Evolutionary conservation across 2,888 invertebrate genomes (phyloP).

Genomic region (Caenorhabditis virilis): DNA sequence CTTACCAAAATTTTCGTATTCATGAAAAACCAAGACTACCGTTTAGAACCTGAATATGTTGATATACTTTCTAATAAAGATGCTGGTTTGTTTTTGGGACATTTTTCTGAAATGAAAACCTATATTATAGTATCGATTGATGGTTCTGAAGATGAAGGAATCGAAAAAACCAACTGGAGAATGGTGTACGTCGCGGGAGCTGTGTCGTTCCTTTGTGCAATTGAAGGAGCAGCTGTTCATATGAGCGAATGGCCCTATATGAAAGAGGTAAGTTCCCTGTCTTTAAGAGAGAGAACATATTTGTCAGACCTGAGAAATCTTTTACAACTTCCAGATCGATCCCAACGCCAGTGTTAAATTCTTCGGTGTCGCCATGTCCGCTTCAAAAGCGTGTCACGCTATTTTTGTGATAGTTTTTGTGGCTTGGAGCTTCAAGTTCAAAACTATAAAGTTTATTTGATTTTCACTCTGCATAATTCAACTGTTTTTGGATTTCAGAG

Average conservation of each 20-base stretch:
- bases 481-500: constrained; percentile 21
- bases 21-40: too few species aligned
- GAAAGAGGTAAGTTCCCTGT: constrained; percentile 37
- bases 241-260: constrained; percentile 53
- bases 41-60: too few species aligned
- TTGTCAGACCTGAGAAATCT: too few species aligned
- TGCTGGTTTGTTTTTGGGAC: too few species aligned
- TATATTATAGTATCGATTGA: too few species aligned
- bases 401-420: constrained; percentile 48
- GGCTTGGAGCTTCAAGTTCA: constrained; percentile 44
- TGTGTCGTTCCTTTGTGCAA: constrained; percentile 34
- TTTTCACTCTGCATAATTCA: too few species aligned
- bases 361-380: constrained; percentile 50
- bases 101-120: too few species aligned
- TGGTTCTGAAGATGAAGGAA: too few species aligned
- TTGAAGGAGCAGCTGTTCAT: constrained; percentile 42
- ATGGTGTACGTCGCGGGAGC: constrained; percentile 34
- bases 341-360: constrained; percentile 42
- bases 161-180: constrained; percentile 40
- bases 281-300: too few species aligned
- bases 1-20: too few species aligned
- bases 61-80: too few species aligned
- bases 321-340: constrained; percentile 40
- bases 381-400: constrained; percentile 49
- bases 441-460: constrained; percentile 33